Evolutionary conservation across 2,888 invertebrate species (phyloP).

Genomic region (Drosophila robusta): DNA sequence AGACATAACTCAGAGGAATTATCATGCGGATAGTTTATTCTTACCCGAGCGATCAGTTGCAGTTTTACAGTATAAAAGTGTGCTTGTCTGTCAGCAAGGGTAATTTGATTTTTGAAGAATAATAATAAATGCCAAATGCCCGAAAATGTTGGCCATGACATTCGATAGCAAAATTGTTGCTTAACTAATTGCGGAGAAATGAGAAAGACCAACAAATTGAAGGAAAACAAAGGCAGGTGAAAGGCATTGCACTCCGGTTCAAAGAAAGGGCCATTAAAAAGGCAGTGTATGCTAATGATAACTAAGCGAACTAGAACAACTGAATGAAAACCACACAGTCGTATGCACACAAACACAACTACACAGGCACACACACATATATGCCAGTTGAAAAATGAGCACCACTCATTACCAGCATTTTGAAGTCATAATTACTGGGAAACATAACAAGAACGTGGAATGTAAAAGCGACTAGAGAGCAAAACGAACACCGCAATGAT

Average conservation of each 20-base stretch:
- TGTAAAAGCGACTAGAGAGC: constrained; percentile 18
- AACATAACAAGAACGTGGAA: constrained; percentile 30
- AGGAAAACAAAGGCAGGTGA: background rate
- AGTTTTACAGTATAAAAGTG: too few species aligned
- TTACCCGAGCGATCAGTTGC: too few species aligned
- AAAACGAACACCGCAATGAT: constrained; percentile 41
- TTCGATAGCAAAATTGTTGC: background rate
- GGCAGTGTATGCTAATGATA: constrained; percentile 18
- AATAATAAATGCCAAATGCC: too few species aligned
- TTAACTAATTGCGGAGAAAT: background rate
- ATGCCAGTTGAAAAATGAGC: constrained; percentile 8
- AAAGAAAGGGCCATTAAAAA: background rate
- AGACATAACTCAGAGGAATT: too few species aligned
- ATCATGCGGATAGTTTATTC: too few species aligned
- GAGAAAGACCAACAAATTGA: background rate
- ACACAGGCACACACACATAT: background rate
- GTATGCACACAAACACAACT: background rate
- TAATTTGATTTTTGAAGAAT: too few species aligned
- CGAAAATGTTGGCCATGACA: too few species aligned
- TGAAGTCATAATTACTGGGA: constrained; percentile 69
- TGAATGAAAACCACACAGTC: constrained; percentile 9
- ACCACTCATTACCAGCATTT: constrained; percentile 46
- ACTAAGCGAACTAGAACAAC: constrained; percentile 4
- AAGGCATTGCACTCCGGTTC: background rate
- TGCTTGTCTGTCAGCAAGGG: too few species aligned